Evolutionary conservation across 2,888 invertebrate species (phyloP).

Genomic region (Clistopyga incitator): DNA sequence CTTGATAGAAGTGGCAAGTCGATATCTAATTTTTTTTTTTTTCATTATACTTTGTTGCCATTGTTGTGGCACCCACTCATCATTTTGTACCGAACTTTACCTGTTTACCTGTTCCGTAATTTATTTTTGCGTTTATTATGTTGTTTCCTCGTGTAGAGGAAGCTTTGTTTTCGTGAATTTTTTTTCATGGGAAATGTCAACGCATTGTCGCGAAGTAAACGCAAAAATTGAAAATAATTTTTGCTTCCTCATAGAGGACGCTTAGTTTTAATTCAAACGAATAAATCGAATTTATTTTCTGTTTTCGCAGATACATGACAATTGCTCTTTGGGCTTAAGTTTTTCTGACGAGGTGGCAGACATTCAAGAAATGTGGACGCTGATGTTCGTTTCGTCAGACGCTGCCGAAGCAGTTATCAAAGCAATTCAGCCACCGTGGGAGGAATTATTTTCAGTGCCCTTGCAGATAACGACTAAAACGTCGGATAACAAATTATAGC

Average conservation of each 20-base stretch:
- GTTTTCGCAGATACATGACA: slow-evolving; percentile 77
- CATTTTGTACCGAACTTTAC: background rate
- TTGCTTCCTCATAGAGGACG: slow-evolving; percentile 11
- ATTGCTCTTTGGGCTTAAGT: slow-evolving; percentile 82
- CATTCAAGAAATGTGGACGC: slow-evolving; percentile 84
- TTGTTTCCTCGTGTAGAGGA: too few species aligned
- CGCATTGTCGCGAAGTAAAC: too few species aligned
- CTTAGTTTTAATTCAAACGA: background rate
- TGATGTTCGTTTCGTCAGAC: slow-evolving; percentile 84
- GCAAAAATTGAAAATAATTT: too few species aligned
- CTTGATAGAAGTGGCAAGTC: slow-evolving; percentile 85
- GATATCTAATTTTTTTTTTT: slow-evolving; percentile 7
- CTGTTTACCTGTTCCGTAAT: background rate
- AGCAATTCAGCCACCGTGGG: slow-evolving; percentile 85
- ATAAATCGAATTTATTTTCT: background rate
- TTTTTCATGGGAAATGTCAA: too few species aligned
- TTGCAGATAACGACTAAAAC: slow-evolving; percentile 80
- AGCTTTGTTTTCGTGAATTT: too few species aligned
- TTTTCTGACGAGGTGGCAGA: slow-evolving; percentile 86
- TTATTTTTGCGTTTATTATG: too few species aligned
- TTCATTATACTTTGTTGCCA: background rate
- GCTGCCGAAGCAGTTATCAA: slow-evolving; percentile 85
- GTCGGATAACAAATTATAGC: slow-evolving; percentile 36
- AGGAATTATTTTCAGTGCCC: slow-evolving; percentile 86
- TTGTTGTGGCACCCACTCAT: slow-evolving; percentile 10